Evolutionary conservation across 23 tunicate genomes (phyloP), one percentile per base, ranked within the genome.

Genomic region (Phallusia fumigata): DNA sequence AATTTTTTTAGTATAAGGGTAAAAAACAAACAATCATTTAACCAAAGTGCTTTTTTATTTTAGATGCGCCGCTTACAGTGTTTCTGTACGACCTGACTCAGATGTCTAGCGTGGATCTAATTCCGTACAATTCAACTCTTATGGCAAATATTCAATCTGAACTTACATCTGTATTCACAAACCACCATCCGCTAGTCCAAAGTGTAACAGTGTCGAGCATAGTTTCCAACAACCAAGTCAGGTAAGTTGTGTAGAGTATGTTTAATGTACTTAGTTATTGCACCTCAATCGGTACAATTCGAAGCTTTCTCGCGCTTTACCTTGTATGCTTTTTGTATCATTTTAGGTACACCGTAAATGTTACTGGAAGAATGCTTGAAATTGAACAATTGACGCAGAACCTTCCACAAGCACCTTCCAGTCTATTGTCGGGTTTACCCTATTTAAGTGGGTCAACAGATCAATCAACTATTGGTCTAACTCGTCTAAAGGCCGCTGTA

Each of bases 41-140:
- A n/a, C n/a, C n/a, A n/a, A n/a, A 40, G 5, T 40, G 10, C 10
- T 5, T 40, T 40, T 40, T 40, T 40, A 40, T 40, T 40, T 40
- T 10, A 40, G 47, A 40, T 10, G 47, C 10, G 47, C 47, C 47
- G 47, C 5, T 10, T 10, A 40, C 69, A 58, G 28, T 58, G 69
- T 58, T 58, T 24, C 13, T 58, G 69, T 58, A 58, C 69, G 69
- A 58, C 69, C 69, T 58, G 2, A 58, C 69, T 6, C 69, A 58
- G 13, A 24, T 21, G 28, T 58, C 69, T 6, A 58, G 28, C 26
- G 69, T 58, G 15, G 69, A 21, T 58, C 28, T 58, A 8, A 58
- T 6, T 16, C 28, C 69, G 3, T 1, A 24, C 26, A 58, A 58
- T 16, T 6, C 3, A 21, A 21, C 69, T 22, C 28, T 58, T 5